These are phyloP conservation scores for Otis tarda DNA, from an alignment of 2,113 vertebrate genomes.

Conservation along the genomic window DNA sequence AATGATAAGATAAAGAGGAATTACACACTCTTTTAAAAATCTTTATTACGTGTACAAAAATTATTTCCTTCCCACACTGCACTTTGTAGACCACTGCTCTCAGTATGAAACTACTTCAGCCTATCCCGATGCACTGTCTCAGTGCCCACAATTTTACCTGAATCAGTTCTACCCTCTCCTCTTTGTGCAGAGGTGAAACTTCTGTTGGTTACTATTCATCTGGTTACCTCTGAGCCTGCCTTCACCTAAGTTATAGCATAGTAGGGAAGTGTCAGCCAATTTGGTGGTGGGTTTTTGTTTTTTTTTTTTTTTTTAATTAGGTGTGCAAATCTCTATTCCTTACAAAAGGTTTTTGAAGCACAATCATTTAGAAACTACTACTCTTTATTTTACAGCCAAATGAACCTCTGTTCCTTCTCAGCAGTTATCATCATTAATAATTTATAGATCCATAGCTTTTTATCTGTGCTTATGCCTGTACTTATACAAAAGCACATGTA, in stretches of 20 bases:
- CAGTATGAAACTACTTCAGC: neutral
- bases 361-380: neutral
- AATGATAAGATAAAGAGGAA: neutral
- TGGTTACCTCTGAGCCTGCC: neutral
- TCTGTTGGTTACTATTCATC: neutral
- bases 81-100: neutral
- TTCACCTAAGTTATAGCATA: neutral
- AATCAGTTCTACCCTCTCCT: neutral
- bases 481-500: neutral
- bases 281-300: neutral
- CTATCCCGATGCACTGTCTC: neutral
- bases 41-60: neutral
- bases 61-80: neutral
- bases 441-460: neutral
- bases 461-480: neutral
- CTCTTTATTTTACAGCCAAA: neutral
- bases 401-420: neutral
- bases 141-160: neutral
- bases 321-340: neutral
- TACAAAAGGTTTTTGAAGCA: neutral
- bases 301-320: neutral
- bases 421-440: neutral
- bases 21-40: neutral
- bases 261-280: neutral
- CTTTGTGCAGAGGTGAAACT: neutral